Conservation (phyloP, 2,797 vertebrate genomes). For the Discoglossus pictus region DNA sequence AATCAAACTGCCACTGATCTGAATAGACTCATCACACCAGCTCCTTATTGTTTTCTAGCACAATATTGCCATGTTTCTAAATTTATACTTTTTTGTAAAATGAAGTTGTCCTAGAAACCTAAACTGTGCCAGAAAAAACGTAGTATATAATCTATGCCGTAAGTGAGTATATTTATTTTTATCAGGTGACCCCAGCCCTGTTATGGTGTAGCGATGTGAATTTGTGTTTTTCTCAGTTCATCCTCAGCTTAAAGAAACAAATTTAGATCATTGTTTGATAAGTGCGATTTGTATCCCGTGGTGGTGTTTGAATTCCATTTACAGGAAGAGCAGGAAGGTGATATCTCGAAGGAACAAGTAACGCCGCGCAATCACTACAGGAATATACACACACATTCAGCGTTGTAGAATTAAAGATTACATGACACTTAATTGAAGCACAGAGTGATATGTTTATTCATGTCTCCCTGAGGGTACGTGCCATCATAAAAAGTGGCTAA, state of each 20-base stretch:
- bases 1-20: no score
- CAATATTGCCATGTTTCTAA: no score
- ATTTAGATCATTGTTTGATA: slow-evolving; percentile 11
- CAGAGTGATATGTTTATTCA: slow-evolving; percentile 36
- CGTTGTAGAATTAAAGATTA: slow-evolving; percentile 24
- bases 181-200: slow-evolving; percentile 1
- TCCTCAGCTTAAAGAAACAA: slow-evolving; percentile 1
- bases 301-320: slow-evolving; percentile 31
- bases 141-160: no score
- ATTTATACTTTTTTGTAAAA: no score
- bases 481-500: slow-evolving; percentile 30
- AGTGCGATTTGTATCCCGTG: slow-evolving; percentile 8
- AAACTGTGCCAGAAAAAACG: no score
- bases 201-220: slow-evolving; percentile 15
- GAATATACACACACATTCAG: slow-evolving; percentile 16
- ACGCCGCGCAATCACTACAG: slow-evolving; percentile 23
- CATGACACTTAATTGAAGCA: slow-evolving; percentile 29
- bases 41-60: no score
- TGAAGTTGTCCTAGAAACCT: no score
- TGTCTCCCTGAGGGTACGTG: slow-evolving; percentile 24
- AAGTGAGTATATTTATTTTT: no score
- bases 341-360: slow-evolving; percentile 29
- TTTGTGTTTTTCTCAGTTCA: no score
- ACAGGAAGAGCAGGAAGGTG: slow-evolving; percentile 19
- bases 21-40: no score